Evolutionary conservation across 1,140 invertebrate species (phyloP).

Genomic region (Drosophila miranda): DNA sequence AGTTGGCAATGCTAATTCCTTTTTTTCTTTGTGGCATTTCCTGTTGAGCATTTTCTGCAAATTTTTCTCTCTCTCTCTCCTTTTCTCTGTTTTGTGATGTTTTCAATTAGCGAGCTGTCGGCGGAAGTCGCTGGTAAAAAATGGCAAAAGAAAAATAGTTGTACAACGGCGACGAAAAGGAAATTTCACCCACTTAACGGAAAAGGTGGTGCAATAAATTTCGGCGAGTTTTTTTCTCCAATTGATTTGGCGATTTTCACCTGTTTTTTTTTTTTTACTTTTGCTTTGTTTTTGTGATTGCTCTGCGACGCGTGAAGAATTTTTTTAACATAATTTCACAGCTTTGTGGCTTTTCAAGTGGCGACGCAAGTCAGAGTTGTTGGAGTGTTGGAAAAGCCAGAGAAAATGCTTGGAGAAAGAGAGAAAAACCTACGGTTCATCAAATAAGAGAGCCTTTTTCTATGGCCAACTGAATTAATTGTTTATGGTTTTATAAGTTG

Average conservation of each 20-base stretch:
- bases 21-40: conserved; percentile 52
- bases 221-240: conserved; percentile 31
- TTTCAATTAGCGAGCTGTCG: conserved; percentile 62
- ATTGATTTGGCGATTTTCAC: conserved; percentile 70
- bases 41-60: conserved; percentile 48
- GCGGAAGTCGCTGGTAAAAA: conserved; percentile 59
- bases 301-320: conserved; percentile 47
- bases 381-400: conserved; percentile 13
- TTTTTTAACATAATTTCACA: conserved; percentile 53
- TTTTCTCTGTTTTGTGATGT: conserved; percentile 15
- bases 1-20: conserved; percentile 71
- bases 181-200: conserved; percentile 62
- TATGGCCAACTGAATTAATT: conserved; percentile 17
- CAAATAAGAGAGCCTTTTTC: conserved; percentile 1
- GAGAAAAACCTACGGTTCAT: conserved; percentile 2
- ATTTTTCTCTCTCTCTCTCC: conserved; percentile 13
- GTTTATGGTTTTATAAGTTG: conserved; percentile 3
- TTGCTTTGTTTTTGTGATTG: conserved; percentile 39
- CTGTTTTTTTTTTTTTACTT: conserved; percentile 18
- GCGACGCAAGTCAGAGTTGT: conserved; percentile 15
- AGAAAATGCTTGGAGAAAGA: not conserved
- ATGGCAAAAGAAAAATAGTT: conserved; percentile 18
- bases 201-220: conserved; percentile 49
- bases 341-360: conserved; percentile 51
- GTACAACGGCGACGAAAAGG: conserved; percentile 45